Evolutionary conservation across 2,888 invertebrate species (phyloP).

Genomic region (Drosophila nr. perissopoda): DNA sequence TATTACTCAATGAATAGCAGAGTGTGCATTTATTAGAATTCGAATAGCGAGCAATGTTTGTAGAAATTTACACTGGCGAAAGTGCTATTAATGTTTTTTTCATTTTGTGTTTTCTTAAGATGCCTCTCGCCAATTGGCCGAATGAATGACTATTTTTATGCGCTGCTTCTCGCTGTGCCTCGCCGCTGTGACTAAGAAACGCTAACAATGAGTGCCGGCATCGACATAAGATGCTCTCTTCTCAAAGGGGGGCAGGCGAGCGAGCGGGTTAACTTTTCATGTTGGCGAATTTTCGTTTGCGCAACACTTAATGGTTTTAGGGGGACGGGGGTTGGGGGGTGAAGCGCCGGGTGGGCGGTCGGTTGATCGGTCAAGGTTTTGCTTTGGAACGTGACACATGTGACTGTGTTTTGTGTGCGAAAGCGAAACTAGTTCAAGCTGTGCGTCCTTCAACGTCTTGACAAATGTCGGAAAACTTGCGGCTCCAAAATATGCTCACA

Average conservation of each 20-base stretch:
- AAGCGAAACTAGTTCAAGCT: slow-evolving; percentile 52
- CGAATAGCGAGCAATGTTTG: slow-evolving; percentile 27
- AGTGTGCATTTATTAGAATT: slow-evolving; percentile 32
- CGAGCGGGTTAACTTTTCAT: slow-evolving; percentile 24
- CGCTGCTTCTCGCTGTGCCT: slow-evolving; percentile 15
- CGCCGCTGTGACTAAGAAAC: slow-evolving; percentile 43
- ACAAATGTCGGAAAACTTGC: slow-evolving; percentile 45
- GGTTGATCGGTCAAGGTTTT: slow-evolving; percentile 75
- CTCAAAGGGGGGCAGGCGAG: background rate
- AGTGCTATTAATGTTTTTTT: slow-evolving; percentile 65
- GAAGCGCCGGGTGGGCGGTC: slow-evolving; percentile 29
- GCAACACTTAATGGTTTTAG: slow-evolving; percentile 50
- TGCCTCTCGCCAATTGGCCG: slow-evolving; percentile 33
- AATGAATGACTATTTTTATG: slow-evolving; percentile 64
- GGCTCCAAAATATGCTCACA: slow-evolving; percentile 55
- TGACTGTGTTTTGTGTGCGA: slow-evolving; percentile 29
- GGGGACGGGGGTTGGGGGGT: slow-evolving; percentile 6
- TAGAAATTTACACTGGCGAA: slow-evolving; percentile 51
- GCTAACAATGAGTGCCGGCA: slow-evolving; percentile 46
- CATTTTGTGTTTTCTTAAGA: background rate
- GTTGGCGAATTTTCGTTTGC: slow-evolving; percentile 62
- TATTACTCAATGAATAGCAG: slow-evolving; percentile 63
- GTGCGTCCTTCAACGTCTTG: slow-evolving; percentile 50
- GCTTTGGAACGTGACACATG: slow-evolving; percentile 66
- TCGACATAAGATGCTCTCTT: slow-evolving; percentile 12